phyloP scores from a whole-genome alignment of 2,797 vertebrate genomes.

The Eutrigla gurnardus region DNA sequence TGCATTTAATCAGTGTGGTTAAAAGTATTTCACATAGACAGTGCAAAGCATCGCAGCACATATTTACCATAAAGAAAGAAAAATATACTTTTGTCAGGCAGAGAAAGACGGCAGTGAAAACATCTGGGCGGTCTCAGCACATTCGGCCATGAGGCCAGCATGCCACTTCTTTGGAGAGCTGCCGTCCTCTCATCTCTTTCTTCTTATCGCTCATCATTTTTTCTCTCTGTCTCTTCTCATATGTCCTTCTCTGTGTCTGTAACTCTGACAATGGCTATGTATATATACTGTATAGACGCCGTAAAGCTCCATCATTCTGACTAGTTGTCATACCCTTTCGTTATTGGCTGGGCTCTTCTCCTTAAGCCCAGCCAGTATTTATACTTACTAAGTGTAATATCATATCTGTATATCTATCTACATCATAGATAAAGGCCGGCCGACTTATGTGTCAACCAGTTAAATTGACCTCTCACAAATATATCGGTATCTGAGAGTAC shows the following conservation, averaged over 20 bases:
- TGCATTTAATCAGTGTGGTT: not conserved
- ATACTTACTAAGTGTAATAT: no score
- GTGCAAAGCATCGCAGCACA: not conserved
- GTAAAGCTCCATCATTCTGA: no score
- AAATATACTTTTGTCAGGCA: slow-evolving; percentile 5
- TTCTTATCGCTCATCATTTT: slow-evolving; percentile 39
- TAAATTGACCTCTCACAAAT: no score
- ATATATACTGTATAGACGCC: no score
- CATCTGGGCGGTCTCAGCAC: slow-evolving; percentile 23
- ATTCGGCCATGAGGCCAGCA: slow-evolving; percentile 29
- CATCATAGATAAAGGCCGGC: no score
- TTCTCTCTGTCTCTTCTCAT: slow-evolving; percentile 40
- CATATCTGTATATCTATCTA: no score
- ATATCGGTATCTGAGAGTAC: no score
- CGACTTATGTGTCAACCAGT: no score
- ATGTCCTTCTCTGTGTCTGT: slow-evolving; percentile 20
- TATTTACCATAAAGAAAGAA: slow-evolving; percentile 2
- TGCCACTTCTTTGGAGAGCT: slow-evolving; percentile 54
- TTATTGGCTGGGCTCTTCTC: no score
- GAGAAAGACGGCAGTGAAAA: slow-evolving; percentile 23
- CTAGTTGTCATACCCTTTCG: no score
- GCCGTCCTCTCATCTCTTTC: slow-evolving; percentile 56
- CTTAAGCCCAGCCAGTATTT: no score
- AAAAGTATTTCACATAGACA: slow-evolving; percentile 3
- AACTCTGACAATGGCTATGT: slow-evolving; percentile 32